phyloP scores from a whole-genome alignment of 2,888 invertebrate genomes.

The Eledone cirrhosa region DNA sequence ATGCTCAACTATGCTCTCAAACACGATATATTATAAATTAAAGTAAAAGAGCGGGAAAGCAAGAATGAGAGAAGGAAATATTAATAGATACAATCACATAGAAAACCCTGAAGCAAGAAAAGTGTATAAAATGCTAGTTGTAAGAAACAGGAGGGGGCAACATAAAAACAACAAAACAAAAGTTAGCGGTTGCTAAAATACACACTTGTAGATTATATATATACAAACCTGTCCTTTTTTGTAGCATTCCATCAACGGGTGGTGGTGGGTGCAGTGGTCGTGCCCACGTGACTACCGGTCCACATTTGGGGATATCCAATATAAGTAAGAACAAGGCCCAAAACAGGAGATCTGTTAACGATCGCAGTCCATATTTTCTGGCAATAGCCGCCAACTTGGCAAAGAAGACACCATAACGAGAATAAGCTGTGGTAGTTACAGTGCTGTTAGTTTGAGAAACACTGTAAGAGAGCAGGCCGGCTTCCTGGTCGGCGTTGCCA shows the following conservation, averaged over 20 bases:
- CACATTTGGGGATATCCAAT: neutral
- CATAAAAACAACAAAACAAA: neutral
- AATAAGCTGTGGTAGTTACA: too few relatives aligned
- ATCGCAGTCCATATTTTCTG: too few relatives aligned
- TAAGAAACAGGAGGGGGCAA: neutral
- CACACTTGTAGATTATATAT: neutral
- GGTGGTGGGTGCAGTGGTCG: slow-evolving; percentile 20
- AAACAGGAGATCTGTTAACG: too few relatives aligned
- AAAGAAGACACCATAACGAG: too few relatives aligned
- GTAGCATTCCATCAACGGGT: slow-evolving; percentile 17
- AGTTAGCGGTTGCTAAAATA: neutral
- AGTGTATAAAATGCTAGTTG: neutral
- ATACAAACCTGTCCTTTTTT: slow-evolving; percentile 21
- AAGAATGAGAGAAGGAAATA: neutral
- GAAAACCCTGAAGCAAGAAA: neutral
- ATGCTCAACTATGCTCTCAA: too few relatives aligned
- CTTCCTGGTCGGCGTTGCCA: too few relatives aligned
- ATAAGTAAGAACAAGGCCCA: too few relatives aligned
- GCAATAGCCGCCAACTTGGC: too few relatives aligned
- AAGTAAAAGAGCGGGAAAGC: too few relatives aligned
- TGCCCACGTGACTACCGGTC: neutral
- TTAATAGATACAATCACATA: neutral
- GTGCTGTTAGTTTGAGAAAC: too few relatives aligned
- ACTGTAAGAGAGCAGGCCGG: too few relatives aligned
- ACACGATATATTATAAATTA: too few relatives aligned